Percentiles rank a stretch among this genome's conserved stretches.
Evolutionary conservation across 2,113 vertebrate genomes (phyloP).

Genomic region (Chaetodon trifascialis): DNA sequence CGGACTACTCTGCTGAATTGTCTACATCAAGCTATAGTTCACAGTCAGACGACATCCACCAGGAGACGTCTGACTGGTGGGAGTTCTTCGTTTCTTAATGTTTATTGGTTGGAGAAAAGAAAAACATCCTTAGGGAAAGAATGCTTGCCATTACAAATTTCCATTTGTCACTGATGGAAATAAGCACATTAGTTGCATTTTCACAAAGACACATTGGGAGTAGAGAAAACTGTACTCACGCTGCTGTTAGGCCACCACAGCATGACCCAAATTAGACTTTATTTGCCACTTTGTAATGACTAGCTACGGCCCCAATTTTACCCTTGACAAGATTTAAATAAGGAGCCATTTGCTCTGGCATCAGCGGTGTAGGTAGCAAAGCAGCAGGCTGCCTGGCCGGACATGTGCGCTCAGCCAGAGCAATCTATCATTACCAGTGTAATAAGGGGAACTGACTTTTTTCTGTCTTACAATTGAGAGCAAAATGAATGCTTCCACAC

Average conservation of each 20-base stretch:
- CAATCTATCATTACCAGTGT: constrained; percentile 82
- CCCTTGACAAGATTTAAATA: constrained; percentile 79
- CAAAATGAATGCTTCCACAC: constrained; percentile 84
- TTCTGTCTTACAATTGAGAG: constrained; percentile 78
- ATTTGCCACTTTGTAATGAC: constrained; percentile 80
- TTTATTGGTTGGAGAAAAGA: constrained; percentile 59
- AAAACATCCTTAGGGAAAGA: constrained; percentile 63
- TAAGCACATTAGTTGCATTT: constrained; percentile 72
- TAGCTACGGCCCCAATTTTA: constrained; percentile 78
- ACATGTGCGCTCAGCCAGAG: constrained; percentile 72
- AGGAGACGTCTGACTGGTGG: constrained; percentile 42
- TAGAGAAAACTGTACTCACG: constrained; percentile 48
- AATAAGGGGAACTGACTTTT: constrained; percentile 78
- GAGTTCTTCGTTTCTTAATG: constrained; percentile 49
- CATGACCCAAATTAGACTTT: constrained; percentile 76
- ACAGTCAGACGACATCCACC: constrained; percentile 27
- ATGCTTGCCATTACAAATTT: constrained; percentile 52
- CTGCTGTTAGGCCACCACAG: constrained; percentile 64
- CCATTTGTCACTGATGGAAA: constrained; percentile 70
- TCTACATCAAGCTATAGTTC: constrained; percentile 38
- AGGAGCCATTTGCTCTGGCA: constrained; percentile 74
- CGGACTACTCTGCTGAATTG: background rate
- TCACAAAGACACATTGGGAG: constrained; percentile 56
- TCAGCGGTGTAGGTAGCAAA: constrained; percentile 77
- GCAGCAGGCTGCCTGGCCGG: constrained; percentile 62